These are phyloP conservation scores for Lordiphosa clarofinis DNA, from an alignment of 1,140 invertebrate species.

Conservation along the genomic window DNA sequence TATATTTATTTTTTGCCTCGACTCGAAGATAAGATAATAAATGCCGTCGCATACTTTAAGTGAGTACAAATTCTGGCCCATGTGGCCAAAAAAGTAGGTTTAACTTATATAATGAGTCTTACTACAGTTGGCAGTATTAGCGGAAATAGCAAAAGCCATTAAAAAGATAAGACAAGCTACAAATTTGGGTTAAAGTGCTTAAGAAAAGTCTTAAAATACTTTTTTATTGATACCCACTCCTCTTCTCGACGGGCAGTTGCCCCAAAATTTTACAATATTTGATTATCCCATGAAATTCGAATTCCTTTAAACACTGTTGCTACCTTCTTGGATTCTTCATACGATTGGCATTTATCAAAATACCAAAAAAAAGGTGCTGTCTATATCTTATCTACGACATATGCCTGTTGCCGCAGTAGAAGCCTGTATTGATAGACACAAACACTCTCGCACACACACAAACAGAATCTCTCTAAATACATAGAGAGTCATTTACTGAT, in stretches of 20 bases:
- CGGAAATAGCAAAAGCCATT: constrained; percentile 47
- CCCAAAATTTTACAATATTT: constrained; percentile 56
- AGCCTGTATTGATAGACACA: constrained; percentile 58
- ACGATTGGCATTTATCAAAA: constrained; percentile 61
- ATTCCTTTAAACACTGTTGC: constrained; percentile 25
- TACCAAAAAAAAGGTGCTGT: constrained; percentile 26
- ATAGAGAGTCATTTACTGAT: constrained; percentile 22
- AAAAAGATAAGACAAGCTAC: constrained; percentile 52
- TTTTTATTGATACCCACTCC: too few species aligned
- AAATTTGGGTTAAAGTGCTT: constrained; percentile 46
- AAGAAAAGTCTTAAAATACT: not conserved
- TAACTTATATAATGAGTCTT: constrained; percentile 22
- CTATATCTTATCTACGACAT: constrained; percentile 60
- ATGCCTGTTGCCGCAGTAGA: constrained; percentile 60
- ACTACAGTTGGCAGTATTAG: constrained; percentile 12
- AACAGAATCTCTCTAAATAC: constrained; percentile 4
- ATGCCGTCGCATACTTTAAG: constrained; percentile 32
- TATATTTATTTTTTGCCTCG: constrained; percentile 45
- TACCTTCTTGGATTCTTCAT: constrained; percentile 39
- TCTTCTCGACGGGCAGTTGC: too few species aligned
- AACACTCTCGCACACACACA: constrained; percentile 17
- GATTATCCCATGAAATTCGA: constrained; percentile 62
- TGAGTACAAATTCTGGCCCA: constrained; percentile 40
- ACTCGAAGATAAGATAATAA: constrained; percentile 54
- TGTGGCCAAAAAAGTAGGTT: constrained; percentile 37